Percentiles rank a stretch among this genome's conserved stretches.
These are phyloP conservation scores for Frankliniella intonsa DNA, from an alignment of 2,888 invertebrate species.

Conservation along the genomic window DNA sequence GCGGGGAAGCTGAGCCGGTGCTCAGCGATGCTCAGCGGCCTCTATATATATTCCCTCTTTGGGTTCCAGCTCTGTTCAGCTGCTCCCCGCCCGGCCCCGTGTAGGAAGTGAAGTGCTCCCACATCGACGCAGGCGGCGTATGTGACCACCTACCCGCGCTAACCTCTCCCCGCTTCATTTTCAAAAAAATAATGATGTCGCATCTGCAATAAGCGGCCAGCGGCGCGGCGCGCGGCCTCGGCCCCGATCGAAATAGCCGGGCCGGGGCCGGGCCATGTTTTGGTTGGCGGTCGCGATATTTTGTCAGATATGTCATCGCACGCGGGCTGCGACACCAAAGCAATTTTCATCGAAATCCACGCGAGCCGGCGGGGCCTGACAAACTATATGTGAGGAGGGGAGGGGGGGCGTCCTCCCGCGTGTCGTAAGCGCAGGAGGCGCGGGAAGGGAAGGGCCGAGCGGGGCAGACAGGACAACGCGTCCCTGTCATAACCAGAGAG, in stretches of 20 bases:
- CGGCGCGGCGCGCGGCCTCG: neutral
- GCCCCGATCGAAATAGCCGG: neutral
- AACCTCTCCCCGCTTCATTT: too few relatives aligned
- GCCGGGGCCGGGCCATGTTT: neutral
- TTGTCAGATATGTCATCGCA: constrained; percentile 2
- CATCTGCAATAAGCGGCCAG: neutral
- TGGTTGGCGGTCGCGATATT: neutral
- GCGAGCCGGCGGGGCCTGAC: neutral
- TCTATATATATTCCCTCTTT: too few relatives aligned
- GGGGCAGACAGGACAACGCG: neutral
- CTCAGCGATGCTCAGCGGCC: too few relatives aligned
- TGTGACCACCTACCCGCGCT: too few relatives aligned
- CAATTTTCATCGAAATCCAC: neutral
- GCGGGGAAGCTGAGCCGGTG: too few relatives aligned
- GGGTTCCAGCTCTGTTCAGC: too few relatives aligned
- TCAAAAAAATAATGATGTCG: too few relatives aligned
- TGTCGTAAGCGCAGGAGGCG: too few relatives aligned
- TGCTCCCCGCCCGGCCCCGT: too few relatives aligned
- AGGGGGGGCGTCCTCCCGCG: too few relatives aligned
- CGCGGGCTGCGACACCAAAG: neutral
- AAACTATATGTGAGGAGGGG: neutral
- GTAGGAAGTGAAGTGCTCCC: too few relatives aligned
- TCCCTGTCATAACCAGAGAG: neutral
- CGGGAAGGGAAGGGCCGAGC: neutral
- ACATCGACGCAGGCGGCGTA: too few relatives aligned